Percentiles rank a stretch among this genome's conserved stretches.
phyloP scores from a whole-genome alignment of 2,888 invertebrate species.

The Melanostoma mellinum region DNA sequence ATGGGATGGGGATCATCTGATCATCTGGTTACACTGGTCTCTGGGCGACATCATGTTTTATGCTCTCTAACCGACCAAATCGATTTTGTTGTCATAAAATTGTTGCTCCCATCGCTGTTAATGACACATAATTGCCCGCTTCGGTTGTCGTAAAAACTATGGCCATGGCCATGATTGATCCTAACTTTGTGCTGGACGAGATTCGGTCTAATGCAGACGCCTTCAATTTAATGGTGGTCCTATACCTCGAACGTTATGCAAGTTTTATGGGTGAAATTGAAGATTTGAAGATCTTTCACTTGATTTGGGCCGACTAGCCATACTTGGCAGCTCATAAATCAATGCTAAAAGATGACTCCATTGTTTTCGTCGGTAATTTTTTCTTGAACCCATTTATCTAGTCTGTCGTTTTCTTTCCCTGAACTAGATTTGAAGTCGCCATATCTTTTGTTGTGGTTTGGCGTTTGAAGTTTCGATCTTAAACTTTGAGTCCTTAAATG shows the following conservation, averaged over 20 bases:
- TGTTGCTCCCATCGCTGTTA: slow-evolving; percentile 54
- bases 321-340: no score
- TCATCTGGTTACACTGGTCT: slow-evolving; percentile 50
- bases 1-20: slow-evolving; percentile 52
- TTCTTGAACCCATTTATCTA: no score
- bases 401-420: no score
- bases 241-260: slow-evolving; percentile 14
- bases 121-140: slow-evolving; percentile 67
- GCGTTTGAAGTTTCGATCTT: no score
- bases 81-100: slow-evolving; percentile 66
- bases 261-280: slow-evolving; percentile 28
- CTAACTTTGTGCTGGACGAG: slow-evolving; percentile 17
- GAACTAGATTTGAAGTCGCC: no score
- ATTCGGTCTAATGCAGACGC: slow-evolving; percentile 10
- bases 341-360: no score
- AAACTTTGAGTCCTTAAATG: no score
- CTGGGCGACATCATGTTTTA: slow-evolving; percentile 65
- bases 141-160: slow-evolving; percentile 49
- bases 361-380: no score
- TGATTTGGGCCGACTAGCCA: neutral
- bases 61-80: slow-evolving; percentile 54
- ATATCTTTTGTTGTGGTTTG: no score
- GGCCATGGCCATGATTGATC: slow-evolving; percentile 56
- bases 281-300: slow-evolving; percentile 36
- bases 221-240: neutral